These are phyloP conservation scores for Incurvaria masculella DNA, from an alignment of 2,888 invertebrate genomes.

Conservation along the genomic window DNA sequence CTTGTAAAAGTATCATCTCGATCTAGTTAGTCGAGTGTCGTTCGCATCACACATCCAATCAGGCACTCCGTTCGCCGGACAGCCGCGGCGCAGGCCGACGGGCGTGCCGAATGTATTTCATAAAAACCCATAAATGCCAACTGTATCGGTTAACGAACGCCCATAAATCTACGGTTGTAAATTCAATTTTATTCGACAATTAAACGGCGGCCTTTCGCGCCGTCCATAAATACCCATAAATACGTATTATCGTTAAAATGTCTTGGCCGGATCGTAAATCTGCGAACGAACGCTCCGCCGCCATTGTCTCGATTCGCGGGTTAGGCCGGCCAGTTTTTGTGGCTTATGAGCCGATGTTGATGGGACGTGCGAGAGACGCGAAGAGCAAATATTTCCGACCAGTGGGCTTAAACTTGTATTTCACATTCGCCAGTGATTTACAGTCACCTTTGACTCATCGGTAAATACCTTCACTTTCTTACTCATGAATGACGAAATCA, in stretches of 20 bases:
- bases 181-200: constrained; percentile 57
- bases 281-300: constrained; percentile 10
- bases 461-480: too few relatives aligned
- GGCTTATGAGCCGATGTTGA: not conserved
- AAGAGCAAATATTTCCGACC: too few relatives aligned
- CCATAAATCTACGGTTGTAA: constrained; percentile 47
- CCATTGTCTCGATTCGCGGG: not conserved
- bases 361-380: not conserved
- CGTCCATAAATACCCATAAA: constrained; percentile 49
- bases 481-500: too few relatives aligned
- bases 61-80: not conserved
- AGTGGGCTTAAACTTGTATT: too few relatives aligned
- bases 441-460: too few relatives aligned
- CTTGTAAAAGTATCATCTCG: too few relatives aligned
- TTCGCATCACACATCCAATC: not conserved
- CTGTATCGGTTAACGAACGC: constrained; percentile 22
- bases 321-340: not conserved
- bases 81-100: not conserved
- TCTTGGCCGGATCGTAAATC: constrained; percentile 45
- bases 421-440: too few relatives aligned
- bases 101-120: constrained; percentile 19
- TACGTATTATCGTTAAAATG: constrained; percentile 56
- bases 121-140: constrained; percentile 29
- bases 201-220: constrained; percentile 50
- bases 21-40: too few relatives aligned